These are phyloP conservation scores for Hemicrepidius hirtus DNA, from an alignment of 2,888 invertebrate species.

Conservation along the genomic window DNA sequence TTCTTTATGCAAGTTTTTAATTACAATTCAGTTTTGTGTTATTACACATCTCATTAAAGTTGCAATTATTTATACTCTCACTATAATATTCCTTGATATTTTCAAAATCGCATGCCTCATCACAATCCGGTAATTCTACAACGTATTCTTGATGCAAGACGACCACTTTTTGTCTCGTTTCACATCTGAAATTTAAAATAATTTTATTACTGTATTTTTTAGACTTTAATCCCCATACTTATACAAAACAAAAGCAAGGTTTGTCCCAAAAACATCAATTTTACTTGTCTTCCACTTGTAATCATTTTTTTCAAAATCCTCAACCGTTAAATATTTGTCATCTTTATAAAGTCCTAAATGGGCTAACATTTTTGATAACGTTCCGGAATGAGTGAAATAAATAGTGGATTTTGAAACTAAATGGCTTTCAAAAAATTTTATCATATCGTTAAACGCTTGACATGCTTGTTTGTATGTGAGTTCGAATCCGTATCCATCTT, in stretches of 20 bases:
- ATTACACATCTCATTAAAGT: conserved; percentile 80
- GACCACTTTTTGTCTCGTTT: conserved; percentile 74
- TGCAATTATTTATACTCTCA: conserved; percentile 79
- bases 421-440: conserved; percentile 68
- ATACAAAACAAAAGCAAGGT: conserved; percentile 84
- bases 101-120: conserved; percentile 78
- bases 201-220: conserved; percentile 77
- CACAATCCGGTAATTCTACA: conserved; percentile 82
- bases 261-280: conserved; percentile 87
- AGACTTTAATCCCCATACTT: conserved; percentile 80
- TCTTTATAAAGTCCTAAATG: conserved; percentile 85
- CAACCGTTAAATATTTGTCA: conserved; percentile 74
- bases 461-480: conserved; percentile 86
- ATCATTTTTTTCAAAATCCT: conserved; percentile 58
- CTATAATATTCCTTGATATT: conserved; percentile 76
- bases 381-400: conserved; percentile 90
- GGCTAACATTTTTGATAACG: conserved; percentile 83
- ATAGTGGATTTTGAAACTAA: conserved; percentile 73
- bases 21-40: not conserved
- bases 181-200: conserved; percentile 61
- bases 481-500: conserved; percentile 86
- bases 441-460: conserved; percentile 81
- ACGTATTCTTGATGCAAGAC: conserved; percentile 85
- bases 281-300: conserved; percentile 65
- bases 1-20: too few relatives aligned